Conservation (phyloP, 2,797 vertebrate genomes). For the Pteronotus mesoamericanus region DNA sequence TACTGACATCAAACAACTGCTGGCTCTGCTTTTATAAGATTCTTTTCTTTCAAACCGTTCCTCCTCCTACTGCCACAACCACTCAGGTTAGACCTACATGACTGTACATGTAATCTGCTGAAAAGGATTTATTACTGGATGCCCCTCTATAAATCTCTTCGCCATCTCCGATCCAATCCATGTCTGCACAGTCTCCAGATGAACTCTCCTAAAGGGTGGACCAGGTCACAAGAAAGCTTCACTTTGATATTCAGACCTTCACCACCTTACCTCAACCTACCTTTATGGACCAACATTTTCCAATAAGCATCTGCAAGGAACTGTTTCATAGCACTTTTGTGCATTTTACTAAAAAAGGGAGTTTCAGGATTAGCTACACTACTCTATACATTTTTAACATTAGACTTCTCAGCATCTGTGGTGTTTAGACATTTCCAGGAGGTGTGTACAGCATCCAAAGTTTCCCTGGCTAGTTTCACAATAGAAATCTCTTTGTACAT, state of each 20-base stretch:
- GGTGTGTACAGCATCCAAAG: not conserved
- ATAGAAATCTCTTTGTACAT: not conserved
- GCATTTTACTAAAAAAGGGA: not conserved
- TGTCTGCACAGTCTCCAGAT: not conserved
- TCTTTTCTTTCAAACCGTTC: not conserved
- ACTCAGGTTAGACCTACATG: not conserved
- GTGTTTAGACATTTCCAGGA: not conserved
- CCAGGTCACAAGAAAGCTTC: not conserved
- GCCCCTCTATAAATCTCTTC: not conserved
- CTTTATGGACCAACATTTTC: not conserved
- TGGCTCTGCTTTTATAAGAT: not conserved
- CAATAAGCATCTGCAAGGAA: not conserved
- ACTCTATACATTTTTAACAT: not conserved
- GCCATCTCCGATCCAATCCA: not conserved
- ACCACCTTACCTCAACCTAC: not conserved
- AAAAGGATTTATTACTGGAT: not conserved
- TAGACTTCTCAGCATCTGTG: not conserved
- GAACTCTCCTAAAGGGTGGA: not conserved
- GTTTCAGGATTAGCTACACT: not conserved
- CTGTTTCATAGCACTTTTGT: not conserved
- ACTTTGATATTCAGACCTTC: not conserved
- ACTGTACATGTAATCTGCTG: not conserved
- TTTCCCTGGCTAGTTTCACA: constrained; percentile 24
- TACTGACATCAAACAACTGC: not conserved
- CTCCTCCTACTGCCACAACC: not conserved